Evolutionary conservation across 2,888 invertebrate species (phyloP).

Genomic region (Drosophila bunnanda): DNA sequence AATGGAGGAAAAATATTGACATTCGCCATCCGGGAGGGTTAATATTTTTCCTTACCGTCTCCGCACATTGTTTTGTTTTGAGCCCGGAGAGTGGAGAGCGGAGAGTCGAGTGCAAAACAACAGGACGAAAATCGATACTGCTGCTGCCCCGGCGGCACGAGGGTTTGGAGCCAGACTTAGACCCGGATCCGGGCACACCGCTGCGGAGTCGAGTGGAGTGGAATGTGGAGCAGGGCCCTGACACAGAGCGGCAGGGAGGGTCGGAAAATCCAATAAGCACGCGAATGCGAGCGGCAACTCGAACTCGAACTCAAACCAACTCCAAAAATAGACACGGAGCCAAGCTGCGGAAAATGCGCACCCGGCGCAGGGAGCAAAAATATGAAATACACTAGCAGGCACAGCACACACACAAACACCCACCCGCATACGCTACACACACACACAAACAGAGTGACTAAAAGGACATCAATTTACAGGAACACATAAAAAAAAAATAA

Average conservation of each 20-base stretch:
- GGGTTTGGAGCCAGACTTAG: slow-evolving; percentile 24
- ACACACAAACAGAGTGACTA: slow-evolving; percentile 3
- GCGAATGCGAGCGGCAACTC: slow-evolving; percentile 41
- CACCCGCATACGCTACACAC: slow-evolving; percentile 3
- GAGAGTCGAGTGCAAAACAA: slow-evolving; percentile 48
- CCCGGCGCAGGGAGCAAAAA: slow-evolving; percentile 50
- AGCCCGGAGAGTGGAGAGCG: slow-evolving; percentile 55
- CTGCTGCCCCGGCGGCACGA: slow-evolving; percentile 32
- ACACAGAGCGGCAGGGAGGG: slow-evolving; percentile 44
- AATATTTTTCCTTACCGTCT: no score
- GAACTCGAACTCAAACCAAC: slow-evolving; percentile 58
- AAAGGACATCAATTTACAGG: slow-evolving; percentile 17
- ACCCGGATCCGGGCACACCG: slow-evolving; percentile 21
- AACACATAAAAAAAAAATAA: not conserved
- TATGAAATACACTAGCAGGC: slow-evolving; percentile 53
- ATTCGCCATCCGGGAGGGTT: slow-evolving; percentile 40
- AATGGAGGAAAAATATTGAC: slow-evolving; percentile 41
- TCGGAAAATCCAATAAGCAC: slow-evolving; percentile 65
- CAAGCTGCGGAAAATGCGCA: slow-evolving; percentile 66
- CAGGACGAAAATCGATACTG: slow-evolving; percentile 66
- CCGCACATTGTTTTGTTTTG: slow-evolving; percentile 50
- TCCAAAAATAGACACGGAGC: slow-evolving; percentile 69
- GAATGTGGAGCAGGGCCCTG: slow-evolving; percentile 64
- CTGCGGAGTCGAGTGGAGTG: slow-evolving; percentile 3
- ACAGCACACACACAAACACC: slow-evolving; percentile 4